Evolutionary conservation across 2,797 vertebrate genomes (phyloP), one percentile per base, ranked within the genome.

Genomic region (Delichon dasypus): DNA sequence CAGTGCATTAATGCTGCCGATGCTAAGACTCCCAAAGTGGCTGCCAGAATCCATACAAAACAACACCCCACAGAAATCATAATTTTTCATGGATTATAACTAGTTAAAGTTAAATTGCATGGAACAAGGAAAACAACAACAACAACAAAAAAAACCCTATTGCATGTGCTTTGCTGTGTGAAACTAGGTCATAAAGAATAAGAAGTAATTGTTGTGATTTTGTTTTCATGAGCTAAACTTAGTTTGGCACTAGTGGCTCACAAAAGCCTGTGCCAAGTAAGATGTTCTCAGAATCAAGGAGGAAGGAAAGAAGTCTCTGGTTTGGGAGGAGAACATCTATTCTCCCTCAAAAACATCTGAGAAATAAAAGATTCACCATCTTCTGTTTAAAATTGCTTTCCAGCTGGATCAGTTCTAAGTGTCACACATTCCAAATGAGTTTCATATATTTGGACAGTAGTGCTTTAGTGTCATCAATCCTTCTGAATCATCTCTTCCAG

Each of bases 141-240:
- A 38, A n/a, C n/a, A n/a, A n/a, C n/a, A n/a, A n/a, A n/a, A n/a
- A n/a, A 10, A 4, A 16, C 11, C 11, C 17, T 42, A 20, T 21
- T 61, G 9, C 20, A 25, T 71, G 6, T 26, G 13, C 66, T 80
- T 88, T 9, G 0, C 34, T 40, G 1, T 71, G 22, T 71, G n/a
- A 94, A 90, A 89, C 19, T 30, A 53, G 71, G 22, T 74, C 47
- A 84, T 81, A 72, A 77, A 79, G 10, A 84, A 73, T 66, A 66
- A 50, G 8, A 44, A 80, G n/a, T 45, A 85, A 70, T 70, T 68
- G 47, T 50, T 75, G 66, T 40, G 29, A 82, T 88, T 90, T 66
- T 86, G 17, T 94, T 92, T 95, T 92, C 51, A 32, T 72, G 54
- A 78, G 30, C 70, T 92, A 75, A 94, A 94, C 62, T 81, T 83